A percentile compares a stretch with the other conserved stretches of the same genome.
phyloP scores from a whole-genome alignment of 2,797 vertebrate species.

The Chromobotia macracanthus region DNA sequence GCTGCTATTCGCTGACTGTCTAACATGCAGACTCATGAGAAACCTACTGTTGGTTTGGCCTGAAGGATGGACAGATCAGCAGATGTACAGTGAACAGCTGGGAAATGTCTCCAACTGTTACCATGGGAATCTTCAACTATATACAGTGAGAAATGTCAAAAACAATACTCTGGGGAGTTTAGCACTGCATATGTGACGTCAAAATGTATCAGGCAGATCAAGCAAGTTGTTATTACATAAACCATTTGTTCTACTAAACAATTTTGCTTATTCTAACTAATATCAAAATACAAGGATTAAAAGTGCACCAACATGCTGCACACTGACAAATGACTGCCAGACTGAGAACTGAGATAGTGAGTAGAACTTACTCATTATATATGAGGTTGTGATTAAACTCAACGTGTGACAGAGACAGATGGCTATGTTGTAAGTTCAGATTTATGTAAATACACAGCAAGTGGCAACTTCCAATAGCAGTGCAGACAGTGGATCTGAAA shows the following conservation, averaged over 20 bases:
- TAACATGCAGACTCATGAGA: conserved; percentile 44
- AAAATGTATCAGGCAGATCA: conserved; percentile 31
- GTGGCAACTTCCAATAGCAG: too few species aligned
- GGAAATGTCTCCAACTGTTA: conserved; percentile 66
- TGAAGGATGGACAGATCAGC: conserved; percentile 52
- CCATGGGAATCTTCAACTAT: conserved; percentile 44
- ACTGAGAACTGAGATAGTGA: too few species aligned
- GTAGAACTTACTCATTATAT: too few species aligned
- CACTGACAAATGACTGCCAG: too few species aligned
- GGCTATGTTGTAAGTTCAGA: too few species aligned
- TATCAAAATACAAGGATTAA: neutral
- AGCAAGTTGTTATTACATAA: conserved; percentile 25
- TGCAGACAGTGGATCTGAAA: too few species aligned
- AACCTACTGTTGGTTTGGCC: conserved; percentile 61
- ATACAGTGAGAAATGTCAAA: conserved; percentile 63
- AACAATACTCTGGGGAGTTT: conserved; percentile 43
- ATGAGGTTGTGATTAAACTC: too few species aligned
- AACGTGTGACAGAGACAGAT: too few species aligned
- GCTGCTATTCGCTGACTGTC: neutral
- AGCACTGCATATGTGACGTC: conserved; percentile 21
- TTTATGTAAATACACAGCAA: too few species aligned
- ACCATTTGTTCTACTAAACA: conserved; percentile 13
- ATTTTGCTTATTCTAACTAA: neutral
- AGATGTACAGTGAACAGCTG: conserved; percentile 78
- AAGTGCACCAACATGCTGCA: too few species aligned